Base-by-base conservation (phyloP, 2,888 invertebrate genomes). In the Aphodius granarius region DNA sequence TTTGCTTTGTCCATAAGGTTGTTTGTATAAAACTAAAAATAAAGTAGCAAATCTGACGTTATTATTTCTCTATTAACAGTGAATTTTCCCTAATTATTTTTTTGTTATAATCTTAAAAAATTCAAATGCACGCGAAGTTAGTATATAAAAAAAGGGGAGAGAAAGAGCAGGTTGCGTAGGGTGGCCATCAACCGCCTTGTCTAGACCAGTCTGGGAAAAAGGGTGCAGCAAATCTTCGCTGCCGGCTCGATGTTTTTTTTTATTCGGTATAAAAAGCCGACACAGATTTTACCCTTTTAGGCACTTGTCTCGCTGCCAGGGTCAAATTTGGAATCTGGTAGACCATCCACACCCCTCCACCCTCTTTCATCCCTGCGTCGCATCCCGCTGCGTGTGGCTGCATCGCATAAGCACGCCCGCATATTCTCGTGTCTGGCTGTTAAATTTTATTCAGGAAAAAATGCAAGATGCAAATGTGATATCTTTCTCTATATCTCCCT, bases 291-390 rank as follows among this genome's bases (percentile, higher is more conserved):
- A 83, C 84, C 84, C 84, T 83, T 84, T 82, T 79, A 81, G 80
- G 79, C 85, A 85, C 85, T 85, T 85, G 85, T 85, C 83, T 84
- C 83, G 82, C 81, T 82, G 84, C 81, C 83, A 83, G 83, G 83
- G 83, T 83, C 83, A 83, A 82, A 82, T 77, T 73, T 70, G 77
- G 78, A 81, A 82, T 83, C 82, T 81, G 81, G 80, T 82, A 83
- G 83, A 83, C 84, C 81, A 71, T 73, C 73, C 75, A 70, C 75
- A 70, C 17, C 21, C 73, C 21, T 13, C 20, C 79, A 75, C 79
- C 78, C 81, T 79, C 79, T 77, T 75, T 18, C 75, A 72, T 71
- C 78, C 79, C 81, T 73, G 79, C 20, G 19, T 65, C 23, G 66
- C 76, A 63, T 66, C 74, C 73, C 76, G 22, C 66, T 71, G 71